These are phyloP conservation scores for Stenoptilia bipunctidactyla DNA, from an alignment of 2,888 invertebrate genomes.

Conservation along the genomic window DNA sequence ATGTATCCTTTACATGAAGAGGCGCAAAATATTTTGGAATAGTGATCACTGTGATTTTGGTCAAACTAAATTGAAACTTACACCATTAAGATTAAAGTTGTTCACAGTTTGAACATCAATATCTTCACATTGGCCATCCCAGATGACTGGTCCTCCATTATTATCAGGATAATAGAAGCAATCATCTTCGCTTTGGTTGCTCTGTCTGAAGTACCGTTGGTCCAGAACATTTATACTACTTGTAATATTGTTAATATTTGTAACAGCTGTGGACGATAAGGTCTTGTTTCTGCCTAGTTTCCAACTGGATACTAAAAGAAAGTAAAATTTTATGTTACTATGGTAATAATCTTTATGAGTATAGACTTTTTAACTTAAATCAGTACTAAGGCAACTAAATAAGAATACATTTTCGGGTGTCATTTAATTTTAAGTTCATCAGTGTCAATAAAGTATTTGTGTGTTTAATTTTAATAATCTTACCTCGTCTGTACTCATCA, in stretches of 20 bases:
- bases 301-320: conserved; percentile 27
- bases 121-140: conserved; percentile 35
- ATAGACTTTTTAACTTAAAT: too few species aligned
- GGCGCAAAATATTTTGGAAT: too few species aligned
- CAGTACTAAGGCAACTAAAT: too few species aligned
- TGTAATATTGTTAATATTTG: conserved; percentile 23
- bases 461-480: conserved; percentile 1
- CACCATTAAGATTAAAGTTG: conserved; percentile 28
- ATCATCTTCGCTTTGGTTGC: conserved; percentile 25
- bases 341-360: too few species aligned
- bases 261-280: conserved; percentile 16
- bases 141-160: conserved; percentile 39
- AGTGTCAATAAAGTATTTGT: too few species aligned
- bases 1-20: too few species aligned
- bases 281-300: conserved; percentile 32
- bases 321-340: neutral
- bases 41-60: too few species aligned
- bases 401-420: too few species aligned
- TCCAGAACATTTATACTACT: conserved; percentile 25
- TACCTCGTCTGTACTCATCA: conserved; percentile 18
- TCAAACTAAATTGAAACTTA: too few species aligned
- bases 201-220: conserved; percentile 22
- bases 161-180: conserved; percentile 56
- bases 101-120: conserved; percentile 23
- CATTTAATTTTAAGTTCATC: too few species aligned